Percentiles rank a stretch among this genome's conserved stretches.
Evolutionary conservation across 2,888 invertebrate genomes (phyloP).

Genomic region (Suillia variegata): DNA sequence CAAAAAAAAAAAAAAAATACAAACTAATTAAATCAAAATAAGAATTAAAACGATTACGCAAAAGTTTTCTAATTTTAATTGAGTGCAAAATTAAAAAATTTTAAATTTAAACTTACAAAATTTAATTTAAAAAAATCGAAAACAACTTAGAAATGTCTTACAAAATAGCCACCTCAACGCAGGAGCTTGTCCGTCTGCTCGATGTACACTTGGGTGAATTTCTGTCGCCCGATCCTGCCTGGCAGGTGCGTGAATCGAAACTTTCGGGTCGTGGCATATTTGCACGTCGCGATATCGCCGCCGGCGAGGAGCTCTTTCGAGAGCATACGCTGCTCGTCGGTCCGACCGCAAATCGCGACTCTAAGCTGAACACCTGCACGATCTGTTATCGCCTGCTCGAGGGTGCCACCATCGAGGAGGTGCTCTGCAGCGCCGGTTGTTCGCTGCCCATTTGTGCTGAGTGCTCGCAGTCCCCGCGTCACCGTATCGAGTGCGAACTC

Average conservation of each 20-base stretch:
- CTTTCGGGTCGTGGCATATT: slow-evolving; percentile 75
- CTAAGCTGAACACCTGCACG: slow-evolving; percentile 67
- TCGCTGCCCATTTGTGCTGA: slow-evolving; percentile 71
- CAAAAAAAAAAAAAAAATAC: no score
- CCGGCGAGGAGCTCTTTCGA: slow-evolving; percentile 73
- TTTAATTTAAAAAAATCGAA: no score
- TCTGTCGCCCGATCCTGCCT: slow-evolving; percentile 51
- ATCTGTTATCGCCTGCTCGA: slow-evolving; percentile 66
- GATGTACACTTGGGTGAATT: slow-evolving; percentile 47
- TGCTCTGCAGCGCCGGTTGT: slow-evolving; percentile 68
- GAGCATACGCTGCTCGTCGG: slow-evolving; percentile 75
- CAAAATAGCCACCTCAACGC: slow-evolving; percentile 37
- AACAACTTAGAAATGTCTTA: background rate
- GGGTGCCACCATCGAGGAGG: slow-evolving; percentile 44
- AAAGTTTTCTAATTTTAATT: no score
- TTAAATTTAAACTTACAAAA: no score
- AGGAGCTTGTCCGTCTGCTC: slow-evolving; percentile 46
- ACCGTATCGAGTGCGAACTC: slow-evolving; percentile 70
- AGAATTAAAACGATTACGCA: no score
- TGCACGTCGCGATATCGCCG: slow-evolving; percentile 68
- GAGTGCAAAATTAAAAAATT: no score
- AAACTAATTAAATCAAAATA: no score
- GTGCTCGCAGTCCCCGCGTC: slow-evolving; percentile 67
- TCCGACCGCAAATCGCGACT: slow-evolving; percentile 66
- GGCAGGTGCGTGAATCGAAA: slow-evolving; percentile 68